These are phyloP conservation scores for Channa striata DNA, from an alignment of 2,797 vertebrate species.

Conservation along the genomic window DNA sequence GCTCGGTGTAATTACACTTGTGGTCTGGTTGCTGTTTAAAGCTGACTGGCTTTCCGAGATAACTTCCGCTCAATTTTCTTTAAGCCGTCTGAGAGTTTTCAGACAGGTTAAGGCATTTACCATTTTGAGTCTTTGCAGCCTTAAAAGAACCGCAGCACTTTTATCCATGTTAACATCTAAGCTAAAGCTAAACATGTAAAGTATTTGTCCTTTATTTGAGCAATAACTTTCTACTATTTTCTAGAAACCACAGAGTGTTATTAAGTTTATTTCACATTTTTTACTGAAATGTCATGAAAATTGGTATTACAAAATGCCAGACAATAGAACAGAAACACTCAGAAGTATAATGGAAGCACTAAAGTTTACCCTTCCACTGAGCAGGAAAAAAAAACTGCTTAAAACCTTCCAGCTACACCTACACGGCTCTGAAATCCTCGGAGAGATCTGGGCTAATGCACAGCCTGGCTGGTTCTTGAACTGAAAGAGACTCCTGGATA, in stretches of 20 bases:
- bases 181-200: not conserved
- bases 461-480: not conserved
- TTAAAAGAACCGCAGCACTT: conserved; percentile 27
- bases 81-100: conserved; percentile 30
- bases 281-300: conserved; percentile 3
- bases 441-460: not conserved
- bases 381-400: not conserved
- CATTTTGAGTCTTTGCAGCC: conserved; percentile 37
- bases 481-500: not conserved
- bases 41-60: conserved; percentile 42
- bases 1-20: conserved; percentile 41
- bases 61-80: conserved; percentile 47
- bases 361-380: not conserved
- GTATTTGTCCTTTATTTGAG: not conserved
- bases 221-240: not conserved
- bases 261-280: conserved; percentile 1
- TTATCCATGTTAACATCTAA: conserved; percentile 7
- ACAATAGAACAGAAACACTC: not conserved
- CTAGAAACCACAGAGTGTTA: not conserved
- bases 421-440: conserved; percentile 19
- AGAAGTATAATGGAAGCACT: conserved; percentile 14
- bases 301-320: not conserved
- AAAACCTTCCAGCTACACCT: conserved; percentile 24
- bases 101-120: conserved; percentile 52
- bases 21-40: conserved; percentile 18